These are phyloP conservation scores for fruit fly (Drosophila melanogaster) DNA, from an alignment of 1,140 invertebrate genomes.

Conservation along the genomic window Release_6_plus_ISO1_MT NC_004354.4:17546501-17547000, in stretches of 20 bases:
- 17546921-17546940: too few species aligned
- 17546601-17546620: slow-evolving; percentile 71
- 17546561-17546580: slow-evolving; percentile 47
- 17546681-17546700: not conserved
- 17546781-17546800: slow-evolving; percentile 8
- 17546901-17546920: too few species aligned
- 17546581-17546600: slow-evolving; percentile 63
- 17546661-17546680: not conserved
- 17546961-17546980: too few species aligned
- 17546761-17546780: slow-evolving; percentile 50
- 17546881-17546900: too few species aligned
- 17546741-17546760: slow-evolving; percentile 74
- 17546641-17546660: slow-evolving; percentile 49
- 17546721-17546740: slow-evolving; percentile 69
- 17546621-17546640: slow-evolving; percentile 76
- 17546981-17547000: too few species aligned
- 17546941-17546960: too few species aligned
- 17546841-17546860: too few species aligned
- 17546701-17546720: not conserved
- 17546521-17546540: slow-evolving; percentile 34
- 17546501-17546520: not conserved
- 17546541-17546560: slow-evolving; percentile 74
- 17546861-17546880: too few species aligned
- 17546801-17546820: not conserved
- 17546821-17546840: too few species aligned